Conservation (phyloP, 2,888 invertebrate species). For the Pegoplata infirma region DNA sequence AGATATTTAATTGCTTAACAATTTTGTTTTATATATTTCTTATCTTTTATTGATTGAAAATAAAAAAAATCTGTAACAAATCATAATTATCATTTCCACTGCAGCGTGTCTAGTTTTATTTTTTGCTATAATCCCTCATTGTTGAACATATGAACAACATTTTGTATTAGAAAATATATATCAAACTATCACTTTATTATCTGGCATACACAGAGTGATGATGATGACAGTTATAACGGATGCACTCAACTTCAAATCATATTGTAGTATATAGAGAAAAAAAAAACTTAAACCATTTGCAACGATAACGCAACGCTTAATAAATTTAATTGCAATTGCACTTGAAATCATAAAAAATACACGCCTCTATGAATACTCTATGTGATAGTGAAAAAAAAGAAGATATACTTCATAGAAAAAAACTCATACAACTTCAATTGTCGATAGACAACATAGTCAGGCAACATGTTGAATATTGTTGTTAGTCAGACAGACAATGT, state of each 20-base stretch:
- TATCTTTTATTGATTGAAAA: neutral
- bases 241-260: conserved; percentile 60
- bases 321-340: conserved; percentile 60
- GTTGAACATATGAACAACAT: neutral
- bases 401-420: conserved; percentile 56
- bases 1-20: no score
- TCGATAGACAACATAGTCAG: conserved; percentile 23
- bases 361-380: neutral
- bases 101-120: neutral
- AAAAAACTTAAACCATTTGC: neutral
- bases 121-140: neutral
- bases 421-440: conserved; percentile 14
- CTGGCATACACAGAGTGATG: conserved; percentile 20
- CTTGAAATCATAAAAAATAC: conserved; percentile 47
- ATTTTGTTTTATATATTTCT: no score
- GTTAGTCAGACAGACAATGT: conserved; percentile 68
- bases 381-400: conserved; percentile 13
- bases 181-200: conserved; percentile 19
- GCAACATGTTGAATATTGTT: conserved; percentile 7
- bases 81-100: neutral
- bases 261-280: neutral
- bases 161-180: conserved; percentile 5
- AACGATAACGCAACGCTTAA: conserved; percentile 36
- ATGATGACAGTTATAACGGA: conserved; percentile 72
- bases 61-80: neutral